These are phyloP conservation scores for Rhodinocichla rosea DNA, from an alignment of 2,113 vertebrate genomes.

Conservation along the genomic window DNA sequence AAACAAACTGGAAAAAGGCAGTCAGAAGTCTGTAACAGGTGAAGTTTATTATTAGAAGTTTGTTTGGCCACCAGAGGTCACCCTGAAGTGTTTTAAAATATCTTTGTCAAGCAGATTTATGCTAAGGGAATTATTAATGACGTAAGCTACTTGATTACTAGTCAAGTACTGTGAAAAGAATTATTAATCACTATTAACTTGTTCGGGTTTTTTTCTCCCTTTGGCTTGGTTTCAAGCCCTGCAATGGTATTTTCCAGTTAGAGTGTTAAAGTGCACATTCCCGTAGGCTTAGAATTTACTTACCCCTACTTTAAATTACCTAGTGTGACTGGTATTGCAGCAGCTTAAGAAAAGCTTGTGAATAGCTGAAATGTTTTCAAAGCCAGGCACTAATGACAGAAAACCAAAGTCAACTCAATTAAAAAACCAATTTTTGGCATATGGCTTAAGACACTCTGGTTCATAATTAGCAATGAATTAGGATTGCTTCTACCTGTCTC, in stretches of 20 bases:
- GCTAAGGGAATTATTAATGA: not conserved
- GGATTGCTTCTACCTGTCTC: not conserved
- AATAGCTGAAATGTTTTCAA: not conserved
- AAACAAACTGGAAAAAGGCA: not conserved
- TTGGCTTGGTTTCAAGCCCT: not conserved
- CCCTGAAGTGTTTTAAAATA: not conserved
- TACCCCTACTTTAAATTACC: not conserved
- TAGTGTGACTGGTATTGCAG: not conserved
- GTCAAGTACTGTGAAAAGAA: not conserved
- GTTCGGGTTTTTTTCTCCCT: not conserved
- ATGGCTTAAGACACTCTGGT: not conserved
- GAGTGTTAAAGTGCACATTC: not conserved
- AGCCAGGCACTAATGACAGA: not conserved
- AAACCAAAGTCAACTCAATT: not conserved
- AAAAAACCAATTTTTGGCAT: not conserved
- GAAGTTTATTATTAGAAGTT: not conserved
- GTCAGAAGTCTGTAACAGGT: not conserved
- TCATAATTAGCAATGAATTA: not conserved
- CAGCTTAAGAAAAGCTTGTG: not conserved
- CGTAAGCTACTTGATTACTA: not conserved
- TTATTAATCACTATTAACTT: constrained; percentile 4
- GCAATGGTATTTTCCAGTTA: not conserved
- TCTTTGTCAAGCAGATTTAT: not conserved
- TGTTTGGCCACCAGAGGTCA: constrained; percentile 20
- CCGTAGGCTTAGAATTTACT: not conserved